A percentile compares a stretch with the other conserved stretches of the same genome.
These are phyloP conservation scores for Babyrousa celebensis DNA, from an alignment of 2,797 vertebrate genomes.

Conservation along the genomic window DNA sequence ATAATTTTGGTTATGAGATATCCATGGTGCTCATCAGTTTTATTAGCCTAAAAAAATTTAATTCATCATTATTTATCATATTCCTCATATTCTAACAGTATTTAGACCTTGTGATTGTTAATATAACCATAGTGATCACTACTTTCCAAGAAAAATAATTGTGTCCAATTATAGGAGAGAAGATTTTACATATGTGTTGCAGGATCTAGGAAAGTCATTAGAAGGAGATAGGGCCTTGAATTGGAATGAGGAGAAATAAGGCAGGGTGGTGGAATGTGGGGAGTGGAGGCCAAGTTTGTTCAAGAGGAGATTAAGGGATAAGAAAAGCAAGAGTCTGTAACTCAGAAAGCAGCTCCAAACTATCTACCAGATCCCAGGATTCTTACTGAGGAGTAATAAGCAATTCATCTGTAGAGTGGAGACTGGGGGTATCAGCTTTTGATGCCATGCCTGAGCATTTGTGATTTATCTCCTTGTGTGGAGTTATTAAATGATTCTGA, in stretches of 20 bases:
- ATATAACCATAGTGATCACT: not conserved
- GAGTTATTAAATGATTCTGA: constrained; percentile 63
- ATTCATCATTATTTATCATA: constrained; percentile 19
- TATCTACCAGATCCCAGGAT: not conserved
- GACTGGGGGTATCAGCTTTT: not conserved
- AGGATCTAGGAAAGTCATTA: not conserved
- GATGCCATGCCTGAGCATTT: not conserved
- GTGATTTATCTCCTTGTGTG: constrained; percentile 56
- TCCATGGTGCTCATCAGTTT: not conserved
- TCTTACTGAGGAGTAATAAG: not conserved
- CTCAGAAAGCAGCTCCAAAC: not conserved
- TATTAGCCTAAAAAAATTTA: constrained; percentile 14
- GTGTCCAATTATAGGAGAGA: not conserved
- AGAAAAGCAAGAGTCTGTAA: not conserved
- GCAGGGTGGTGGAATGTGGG: accelerated
- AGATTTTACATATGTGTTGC: not conserved
- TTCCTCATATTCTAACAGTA: not conserved
- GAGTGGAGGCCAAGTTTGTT: not conserved
- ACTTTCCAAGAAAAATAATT: not conserved
- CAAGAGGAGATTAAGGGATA: not conserved
- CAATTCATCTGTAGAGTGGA: constrained; percentile 1
- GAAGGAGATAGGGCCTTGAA: not conserved
- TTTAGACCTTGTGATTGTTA: not conserved
- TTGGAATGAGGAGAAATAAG: constrained; percentile 10
- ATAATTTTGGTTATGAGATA: constrained; percentile 18